Percentiles rank a stretch among this genome's conserved stretches.
Evolutionary conservation across 2,797 vertebrate species (phyloP).

Genomic region (Salmo trutta): DNA sequence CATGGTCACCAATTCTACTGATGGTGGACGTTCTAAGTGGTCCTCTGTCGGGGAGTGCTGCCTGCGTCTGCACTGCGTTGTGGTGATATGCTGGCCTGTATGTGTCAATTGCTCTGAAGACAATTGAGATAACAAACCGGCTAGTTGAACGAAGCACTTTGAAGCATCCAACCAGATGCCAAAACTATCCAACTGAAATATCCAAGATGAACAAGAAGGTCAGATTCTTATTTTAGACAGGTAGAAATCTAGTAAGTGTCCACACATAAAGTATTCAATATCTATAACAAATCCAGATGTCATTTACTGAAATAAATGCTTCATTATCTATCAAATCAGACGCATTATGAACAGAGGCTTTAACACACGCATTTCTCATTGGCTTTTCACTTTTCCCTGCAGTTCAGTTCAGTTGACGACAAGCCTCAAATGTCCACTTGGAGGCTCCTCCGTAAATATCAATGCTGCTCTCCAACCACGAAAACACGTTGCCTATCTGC

Average conservation of each 20-base stretch:
- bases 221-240: conserved; percentile 31
- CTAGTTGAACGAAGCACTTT: conserved; percentile 33
- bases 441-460: conserved; percentile 95
- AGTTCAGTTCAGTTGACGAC: conserved; percentile 91
- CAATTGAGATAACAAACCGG: conserved; percentile 22
- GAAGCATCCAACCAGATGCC: conserved; percentile 32
- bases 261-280: conserved; percentile 57
- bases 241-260: conserved; percentile 59
- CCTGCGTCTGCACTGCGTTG: conserved; percentile 33
- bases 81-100: conserved; percentile 31
- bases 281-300: conserved; percentile 62
- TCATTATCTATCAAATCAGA: conserved; percentile 46
- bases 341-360: conserved; percentile 50
- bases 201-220: conserved; percentile 37
- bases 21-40: conserved; percentile 41
- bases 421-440: conserved; percentile 97
- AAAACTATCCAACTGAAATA: conserved; percentile 45
- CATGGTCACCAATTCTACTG: conserved; percentile 25
- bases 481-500: conserved; percentile 91
- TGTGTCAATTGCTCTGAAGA: conserved; percentile 34
- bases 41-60: conserved; percentile 35
- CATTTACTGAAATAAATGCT: conserved; percentile 42
- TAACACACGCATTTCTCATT: conserved; percentile 25
- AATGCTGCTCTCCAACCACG: conserved; percentile 91
- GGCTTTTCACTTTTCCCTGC: conserved; percentile 31